Conservation (phyloP, 2,888 invertebrate genomes). For the Gymnoscelis rufifasciata region DNA sequence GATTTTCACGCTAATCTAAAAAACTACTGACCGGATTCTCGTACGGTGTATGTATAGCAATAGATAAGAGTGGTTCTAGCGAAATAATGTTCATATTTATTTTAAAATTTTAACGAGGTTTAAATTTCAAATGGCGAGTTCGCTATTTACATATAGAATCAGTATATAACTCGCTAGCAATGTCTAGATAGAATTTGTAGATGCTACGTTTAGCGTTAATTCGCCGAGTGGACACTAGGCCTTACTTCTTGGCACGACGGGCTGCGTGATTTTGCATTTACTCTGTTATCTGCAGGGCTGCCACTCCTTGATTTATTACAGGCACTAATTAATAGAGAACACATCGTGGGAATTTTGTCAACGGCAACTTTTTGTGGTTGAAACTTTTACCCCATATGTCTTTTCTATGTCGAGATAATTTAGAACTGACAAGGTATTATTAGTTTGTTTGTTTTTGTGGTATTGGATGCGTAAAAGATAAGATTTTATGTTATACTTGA, state of each 20-base stretch:
- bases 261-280: constrained; percentile 43
- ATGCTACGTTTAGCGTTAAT: not conserved
- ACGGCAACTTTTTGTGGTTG: not conserved
- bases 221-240: no score
- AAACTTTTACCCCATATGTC: not conserved
- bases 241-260: constrained; percentile 21
- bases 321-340: constrained; percentile 21
- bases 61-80: no score
- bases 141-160: no score
- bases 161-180: no score
- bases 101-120: no score
- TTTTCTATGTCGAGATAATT: not conserved
- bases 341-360: constrained; percentile 11
- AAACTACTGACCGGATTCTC: no score
- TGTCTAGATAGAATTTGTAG: no score
- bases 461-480: not conserved
- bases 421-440: not conserved
- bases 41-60: no score
- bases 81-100: no score
- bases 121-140: no score
- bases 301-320: constrained; percentile 25
- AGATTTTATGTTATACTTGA: no score
- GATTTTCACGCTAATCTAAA: no score
- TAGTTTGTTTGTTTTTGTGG: not conserved
- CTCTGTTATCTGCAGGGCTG: constrained; percentile 39